These are phyloP conservation scores for Copidosoma floridanum DNA, from an alignment of 1,140 invertebrate species.

Conservation along the genomic window DNA sequence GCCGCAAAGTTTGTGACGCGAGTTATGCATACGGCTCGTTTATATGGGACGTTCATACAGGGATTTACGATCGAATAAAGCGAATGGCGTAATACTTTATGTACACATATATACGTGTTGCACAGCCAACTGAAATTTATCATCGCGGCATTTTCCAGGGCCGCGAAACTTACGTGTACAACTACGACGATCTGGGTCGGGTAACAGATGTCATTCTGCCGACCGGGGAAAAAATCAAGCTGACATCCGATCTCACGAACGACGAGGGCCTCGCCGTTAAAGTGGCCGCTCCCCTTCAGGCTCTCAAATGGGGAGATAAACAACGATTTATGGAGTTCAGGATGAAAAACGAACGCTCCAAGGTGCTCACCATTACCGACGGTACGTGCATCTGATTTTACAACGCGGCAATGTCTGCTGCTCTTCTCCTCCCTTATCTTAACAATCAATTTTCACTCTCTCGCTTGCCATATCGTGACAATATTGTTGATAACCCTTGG, in stretches of 20 bases:
- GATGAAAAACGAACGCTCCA: slow-evolving; percentile 61
- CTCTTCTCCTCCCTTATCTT: no score
- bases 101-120: background rate
- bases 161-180: slow-evolving; percentile 84
- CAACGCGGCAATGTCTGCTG: no score
- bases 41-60: no score
- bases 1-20: no score
- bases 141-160: no score
- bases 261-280: slow-evolving; percentile 74
- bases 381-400: slow-evolving; percentile 41
- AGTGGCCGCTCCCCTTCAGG: slow-evolving; percentile 57
- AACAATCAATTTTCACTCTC: no score
- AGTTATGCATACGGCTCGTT: no score
- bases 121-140: no score
- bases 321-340: slow-evolving; percentile 50
- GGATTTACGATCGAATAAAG: no score
- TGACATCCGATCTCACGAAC: slow-evolving; percentile 71
- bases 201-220: slow-evolving; percentile 82
- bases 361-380: slow-evolving; percentile 58
- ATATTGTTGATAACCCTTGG: no score
- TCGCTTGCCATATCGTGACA: no score
- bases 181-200: slow-evolving; percentile 83
- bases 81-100: background rate
- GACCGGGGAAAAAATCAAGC: slow-evolving; percentile 82
- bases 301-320: slow-evolving; percentile 48